Conservation (phyloP, 2,888 invertebrate genomes). For the Agrilus mali region DNA sequence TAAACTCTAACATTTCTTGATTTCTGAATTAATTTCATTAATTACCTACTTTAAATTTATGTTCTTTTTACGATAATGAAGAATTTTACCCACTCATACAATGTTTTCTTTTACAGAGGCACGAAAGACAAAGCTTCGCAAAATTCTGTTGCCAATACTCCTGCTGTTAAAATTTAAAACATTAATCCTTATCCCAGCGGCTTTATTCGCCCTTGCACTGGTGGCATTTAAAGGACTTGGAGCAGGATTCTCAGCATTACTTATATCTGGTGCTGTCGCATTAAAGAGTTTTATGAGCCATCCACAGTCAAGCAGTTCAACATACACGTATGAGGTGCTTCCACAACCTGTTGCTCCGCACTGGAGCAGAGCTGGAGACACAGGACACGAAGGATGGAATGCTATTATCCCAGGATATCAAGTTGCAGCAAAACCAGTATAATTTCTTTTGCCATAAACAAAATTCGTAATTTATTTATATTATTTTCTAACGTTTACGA, state of each 20-base stretch:
- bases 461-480: no score
- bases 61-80: background rate
- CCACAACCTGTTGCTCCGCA: conserved; percentile 22
- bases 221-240: conserved; percentile 53
- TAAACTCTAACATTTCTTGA: no score
- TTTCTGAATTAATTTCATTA: no score
- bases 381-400: conserved; percentile 12
- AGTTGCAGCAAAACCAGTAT: conserved; percentile 7
- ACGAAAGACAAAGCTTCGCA: conserved; percentile 46
- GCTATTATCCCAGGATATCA: conserved; percentile 20
- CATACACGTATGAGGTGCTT: conserved; percentile 29
- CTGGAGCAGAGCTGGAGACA: conserved; percentile 23
- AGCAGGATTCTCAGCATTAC: conserved; percentile 46
- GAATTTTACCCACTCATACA: no score
- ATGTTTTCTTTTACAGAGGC: conserved; percentile 33
- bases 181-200: conserved; percentile 44
- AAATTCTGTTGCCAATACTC: conserved; percentile 48
- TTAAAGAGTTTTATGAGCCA: conserved; percentile 27
- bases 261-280: conserved; percentile 40
- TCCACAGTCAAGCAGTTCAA: conserved; percentile 14
- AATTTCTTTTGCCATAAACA: no score
- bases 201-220: conserved; percentile 46
- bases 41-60: background rate
- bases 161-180: conserved; percentile 49
- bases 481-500: no score